Percentiles rank a stretch among this genome's conserved stretches.
phyloP scores from a whole-genome alignment of 2,797 vertebrate species.

The Diceros bicornis region DNA sequence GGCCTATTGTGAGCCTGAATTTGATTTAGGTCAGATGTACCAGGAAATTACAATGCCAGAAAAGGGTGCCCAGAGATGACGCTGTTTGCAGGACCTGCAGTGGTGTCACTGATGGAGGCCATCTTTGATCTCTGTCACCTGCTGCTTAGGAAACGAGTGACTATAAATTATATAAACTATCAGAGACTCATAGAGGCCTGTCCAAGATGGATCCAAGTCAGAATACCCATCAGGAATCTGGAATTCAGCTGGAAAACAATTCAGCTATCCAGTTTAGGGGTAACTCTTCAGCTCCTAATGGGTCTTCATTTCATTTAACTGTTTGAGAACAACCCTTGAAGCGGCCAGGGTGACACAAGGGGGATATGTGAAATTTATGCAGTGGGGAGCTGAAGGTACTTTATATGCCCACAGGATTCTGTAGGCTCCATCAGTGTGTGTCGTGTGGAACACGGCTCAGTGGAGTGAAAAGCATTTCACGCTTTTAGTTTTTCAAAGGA shows the following conservation, averaged over 20 bases:
- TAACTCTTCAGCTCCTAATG: not conserved
- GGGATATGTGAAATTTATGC: not conserved
- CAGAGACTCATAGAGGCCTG: constrained; percentile 55
- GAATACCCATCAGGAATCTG: constrained; percentile 37
- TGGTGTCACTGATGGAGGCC: constrained; percentile 19
- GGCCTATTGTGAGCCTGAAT: not conserved
- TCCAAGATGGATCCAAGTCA: constrained; percentile 65
- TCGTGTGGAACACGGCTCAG: constrained; percentile 45
- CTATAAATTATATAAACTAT: constrained; percentile 69
- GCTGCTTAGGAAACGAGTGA: constrained; percentile 61
- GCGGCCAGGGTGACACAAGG: constrained; percentile 1
- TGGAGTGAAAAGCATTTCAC: constrained; percentile 74
- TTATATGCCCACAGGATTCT: constrained; percentile 27
- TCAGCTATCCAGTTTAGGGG: constrained; percentile 48
- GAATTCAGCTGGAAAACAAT: constrained; percentile 32
- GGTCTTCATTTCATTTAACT: constrained; percentile 49
- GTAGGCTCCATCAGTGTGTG: not conserved
- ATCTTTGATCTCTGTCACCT: constrained; percentile 76
- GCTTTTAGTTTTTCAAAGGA: constrained; percentile 74
- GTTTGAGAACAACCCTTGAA: constrained; percentile 55
- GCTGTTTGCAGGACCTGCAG: not conserved
- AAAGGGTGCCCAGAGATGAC: constrained; percentile 34
- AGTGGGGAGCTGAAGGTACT: not conserved
- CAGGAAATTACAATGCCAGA: constrained; percentile 70
- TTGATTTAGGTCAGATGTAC: constrained; percentile 64